Evolutionary conservation across 2,113 vertebrate species (phyloP).

Genomic region (Podiceps cristatus): DNA sequence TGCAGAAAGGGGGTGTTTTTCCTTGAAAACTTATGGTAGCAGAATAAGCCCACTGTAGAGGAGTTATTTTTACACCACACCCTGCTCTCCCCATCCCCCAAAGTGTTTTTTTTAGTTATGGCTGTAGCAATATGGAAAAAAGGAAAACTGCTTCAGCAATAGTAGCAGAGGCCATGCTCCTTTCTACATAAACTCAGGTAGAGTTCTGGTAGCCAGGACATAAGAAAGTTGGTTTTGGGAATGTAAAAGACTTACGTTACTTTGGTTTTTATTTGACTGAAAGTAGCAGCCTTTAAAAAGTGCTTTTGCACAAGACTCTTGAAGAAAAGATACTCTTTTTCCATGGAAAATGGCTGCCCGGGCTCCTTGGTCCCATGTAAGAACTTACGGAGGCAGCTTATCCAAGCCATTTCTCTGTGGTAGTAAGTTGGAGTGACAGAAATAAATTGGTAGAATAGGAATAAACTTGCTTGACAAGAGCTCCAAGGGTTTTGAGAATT

Average conservation of each 20-base stretch:
- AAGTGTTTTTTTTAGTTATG: background rate
- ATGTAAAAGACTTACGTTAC: background rate
- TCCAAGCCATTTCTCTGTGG: background rate
- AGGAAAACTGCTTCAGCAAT: background rate
- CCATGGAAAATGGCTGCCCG: background rate
- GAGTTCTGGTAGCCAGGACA: background rate
- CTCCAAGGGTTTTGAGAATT: background rate
- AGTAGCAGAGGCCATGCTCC: background rate
- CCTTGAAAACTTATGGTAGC: background rate
- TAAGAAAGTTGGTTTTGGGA: background rate
- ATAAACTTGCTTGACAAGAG: background rate
- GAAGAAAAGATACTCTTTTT: background rate
- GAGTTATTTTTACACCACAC: background rate
- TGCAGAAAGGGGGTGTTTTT: background rate
- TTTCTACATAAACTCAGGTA: background rate
- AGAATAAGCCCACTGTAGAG: background rate
- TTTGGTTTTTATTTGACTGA: background rate
- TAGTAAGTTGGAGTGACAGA: background rate
- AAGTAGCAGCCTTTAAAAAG: background rate
- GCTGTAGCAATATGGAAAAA: background rate
- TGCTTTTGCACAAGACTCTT: background rate
- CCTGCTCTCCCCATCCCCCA: too few relatives aligned
- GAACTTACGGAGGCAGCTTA: background rate
- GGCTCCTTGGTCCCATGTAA: background rate
- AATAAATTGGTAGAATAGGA: background rate